phyloP scores from a whole-genome alignment of 2,888 invertebrate genomes.

The Micropterix aruncella region DNA sequence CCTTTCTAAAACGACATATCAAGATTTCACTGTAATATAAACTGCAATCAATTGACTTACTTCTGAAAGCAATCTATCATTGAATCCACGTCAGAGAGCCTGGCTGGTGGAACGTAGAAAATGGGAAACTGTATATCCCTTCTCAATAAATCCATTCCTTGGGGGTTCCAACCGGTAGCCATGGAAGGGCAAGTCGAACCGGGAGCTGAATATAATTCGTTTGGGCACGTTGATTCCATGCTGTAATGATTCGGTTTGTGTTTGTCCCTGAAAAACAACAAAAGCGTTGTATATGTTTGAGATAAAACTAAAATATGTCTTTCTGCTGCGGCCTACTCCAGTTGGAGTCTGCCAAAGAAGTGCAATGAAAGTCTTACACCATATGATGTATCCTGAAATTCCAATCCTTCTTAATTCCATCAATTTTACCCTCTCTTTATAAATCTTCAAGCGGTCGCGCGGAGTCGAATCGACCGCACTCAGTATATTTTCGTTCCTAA shows the following conservation, averaged over 20 bases:
- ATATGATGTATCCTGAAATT: neutral
- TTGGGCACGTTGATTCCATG: slow-evolving; percentile 72
- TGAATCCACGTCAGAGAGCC: slow-evolving; percentile 38
- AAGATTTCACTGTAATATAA: too few relatives aligned
- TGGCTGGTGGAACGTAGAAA: slow-evolving; percentile 49
- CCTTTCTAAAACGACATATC: too few relatives aligned
- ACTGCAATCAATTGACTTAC: too few relatives aligned
- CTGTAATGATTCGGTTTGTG: slow-evolving; percentile 25
- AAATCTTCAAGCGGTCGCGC: neutral
- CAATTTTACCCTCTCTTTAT: neutral
- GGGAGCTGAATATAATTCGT: slow-evolving; percentile 44
- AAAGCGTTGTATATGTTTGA: too few relatives aligned
- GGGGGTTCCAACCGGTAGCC: slow-evolving; percentile 58
- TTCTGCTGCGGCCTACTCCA: too few relatives aligned
- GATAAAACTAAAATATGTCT: too few relatives aligned
- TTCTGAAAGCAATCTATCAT: slow-evolving; percentile 46
- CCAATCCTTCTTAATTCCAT: too few relatives aligned
- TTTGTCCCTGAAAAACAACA: neutral
- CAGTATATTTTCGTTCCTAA: too few relatives aligned
- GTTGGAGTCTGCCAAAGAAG: too few relatives aligned
- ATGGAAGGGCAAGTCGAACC: slow-evolving; percentile 34
- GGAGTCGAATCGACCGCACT: too few relatives aligned
- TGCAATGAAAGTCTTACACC: too few relatives aligned
- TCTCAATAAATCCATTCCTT: slow-evolving; percentile 60
- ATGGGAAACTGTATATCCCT: slow-evolving; percentile 82